Conservation (phyloP, 2,888 invertebrate species). For the Pyrocoelia pectoralis region DNA sequence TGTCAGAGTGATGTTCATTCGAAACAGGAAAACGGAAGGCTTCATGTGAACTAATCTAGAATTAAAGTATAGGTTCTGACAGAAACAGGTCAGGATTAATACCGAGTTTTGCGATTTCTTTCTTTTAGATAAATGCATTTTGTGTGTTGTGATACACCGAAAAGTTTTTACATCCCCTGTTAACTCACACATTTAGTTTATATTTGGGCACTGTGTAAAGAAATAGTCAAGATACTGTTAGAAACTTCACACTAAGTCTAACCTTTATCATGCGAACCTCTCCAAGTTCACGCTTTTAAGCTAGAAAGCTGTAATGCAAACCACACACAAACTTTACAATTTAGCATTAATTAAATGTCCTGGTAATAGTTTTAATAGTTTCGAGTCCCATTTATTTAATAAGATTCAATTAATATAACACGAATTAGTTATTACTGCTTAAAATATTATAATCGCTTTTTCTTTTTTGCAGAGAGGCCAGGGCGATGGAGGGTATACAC, state of each 20-base stretch:
- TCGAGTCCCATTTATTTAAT: constrained; percentile 27
- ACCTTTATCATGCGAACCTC: constrained; percentile 17
- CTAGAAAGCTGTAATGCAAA: constrained; percentile 25
- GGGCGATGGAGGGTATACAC: constrained; percentile 63
- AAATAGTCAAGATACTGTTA: constrained; percentile 28
- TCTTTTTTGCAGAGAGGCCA: constrained; percentile 59
- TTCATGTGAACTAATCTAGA: constrained; percentile 36
- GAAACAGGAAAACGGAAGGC: constrained; percentile 33
- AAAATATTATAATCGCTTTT: constrained; percentile 17
- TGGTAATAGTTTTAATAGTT: constrained; percentile 33
- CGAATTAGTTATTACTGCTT: not conserved
- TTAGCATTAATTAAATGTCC: constrained; percentile 35
- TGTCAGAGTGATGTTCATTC: constrained; percentile 36
- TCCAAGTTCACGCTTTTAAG: constrained; percentile 31
- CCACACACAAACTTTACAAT: constrained; percentile 33
- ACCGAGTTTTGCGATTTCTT: constrained; percentile 19
- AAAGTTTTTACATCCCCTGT: no score
- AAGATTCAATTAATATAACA: constrained; percentile 20
- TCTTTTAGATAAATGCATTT: constrained; percentile 1
- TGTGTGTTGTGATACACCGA: no score
- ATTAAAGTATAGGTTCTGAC: constrained; percentile 34
- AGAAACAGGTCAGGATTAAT: constrained; percentile 35
- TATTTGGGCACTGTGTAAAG: not conserved
- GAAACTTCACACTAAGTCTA: constrained; percentile 24
- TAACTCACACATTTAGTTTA: no score